Evolutionary conservation across 2,113 vertebrate genomes (phyloP), one percentile per base, ranked within the genome.

Genomic region (Galeopterus variegatus): DNA sequence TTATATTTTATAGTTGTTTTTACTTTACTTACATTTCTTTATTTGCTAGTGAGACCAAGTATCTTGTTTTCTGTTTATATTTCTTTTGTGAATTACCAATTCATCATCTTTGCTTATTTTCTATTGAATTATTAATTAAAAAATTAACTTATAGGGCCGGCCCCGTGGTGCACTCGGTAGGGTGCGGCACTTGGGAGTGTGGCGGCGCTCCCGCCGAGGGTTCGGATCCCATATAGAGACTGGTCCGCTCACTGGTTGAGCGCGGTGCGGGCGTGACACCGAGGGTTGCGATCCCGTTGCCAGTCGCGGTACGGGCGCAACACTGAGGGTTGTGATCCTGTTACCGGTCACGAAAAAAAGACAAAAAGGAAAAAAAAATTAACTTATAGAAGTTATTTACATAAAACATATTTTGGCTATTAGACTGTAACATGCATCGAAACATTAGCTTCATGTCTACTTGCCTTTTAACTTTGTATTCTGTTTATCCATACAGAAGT

Each of bases 331-430:
- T n/a, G n/a, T n/a, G n/a, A n/a, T n/a, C n/a, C n/a, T n/a, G n/a
- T n/a, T n/a, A n/a, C n/a, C n/a, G n/a, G n/a, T n/a, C n/a, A n/a
- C n/a, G n/a, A n/a, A n/a, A n/a, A n/a, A n/a, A n/a, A n/a, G n/a
- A n/a, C n/a, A n/a, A n/a, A n/a, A n/a, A n/a, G n/a, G n/a, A n/a
- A n/a, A n/a, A 67, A 56, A 80, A 93, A 75, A 67, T 94, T 41
- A 95, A 36, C 54, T 80, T 87, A 48, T 45, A 64, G 56, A 33
- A 91, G 56, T n/a, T 79, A 67, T 88, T 96, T 97, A 92, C 76
- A 97, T 93, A 93, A 93, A 96, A 93, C 83, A 5, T 41, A 87
- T 48, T 89, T 97, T 83, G 80, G 45, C 52, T 52, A 33, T 82
- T 95, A 75, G 83, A 83, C 58, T 97, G 48, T 56, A 79, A 93